Conservation (phyloP, 2,888 invertebrate genomes). For the Smittia sp. region DNA sequence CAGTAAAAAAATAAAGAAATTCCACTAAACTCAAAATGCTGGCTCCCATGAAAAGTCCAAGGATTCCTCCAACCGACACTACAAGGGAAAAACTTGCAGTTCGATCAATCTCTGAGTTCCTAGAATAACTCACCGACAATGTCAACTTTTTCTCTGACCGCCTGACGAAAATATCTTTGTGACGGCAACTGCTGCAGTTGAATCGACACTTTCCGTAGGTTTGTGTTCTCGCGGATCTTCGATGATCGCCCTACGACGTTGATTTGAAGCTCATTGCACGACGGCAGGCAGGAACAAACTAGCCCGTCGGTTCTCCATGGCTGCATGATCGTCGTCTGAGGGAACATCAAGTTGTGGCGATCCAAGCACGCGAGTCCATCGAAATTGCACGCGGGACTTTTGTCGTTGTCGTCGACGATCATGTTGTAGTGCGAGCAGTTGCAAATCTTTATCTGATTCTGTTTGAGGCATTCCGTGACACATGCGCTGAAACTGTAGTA, state of each 20-base stretch:
- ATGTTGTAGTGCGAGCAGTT: constrained; percentile 66
- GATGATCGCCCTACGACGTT: constrained; percentile 49
- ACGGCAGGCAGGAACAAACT: constrained; percentile 65
- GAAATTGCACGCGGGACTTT: constrained; percentile 56
- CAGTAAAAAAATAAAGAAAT: constrained; percentile 58
- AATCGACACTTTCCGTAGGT: constrained; percentile 42
- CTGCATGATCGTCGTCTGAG: constrained; percentile 56
- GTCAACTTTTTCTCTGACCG: constrained; percentile 53
- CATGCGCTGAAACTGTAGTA: constrained; percentile 72
- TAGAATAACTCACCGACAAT: constrained; percentile 46
- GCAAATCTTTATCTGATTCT: constrained; percentile 60
- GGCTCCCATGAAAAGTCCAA: constrained; percentile 61
- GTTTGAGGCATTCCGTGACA: constrained; percentile 64
- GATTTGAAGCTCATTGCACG: constrained; percentile 68
- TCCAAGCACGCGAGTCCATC: constrained; percentile 64
- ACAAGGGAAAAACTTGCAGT: neutral
- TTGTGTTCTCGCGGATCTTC: constrained; percentile 50
- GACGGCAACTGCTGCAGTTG: constrained; percentile 50
- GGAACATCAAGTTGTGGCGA: constrained; percentile 53
- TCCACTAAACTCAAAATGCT: constrained; percentile 61
- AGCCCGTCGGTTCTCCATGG: constrained; percentile 60
- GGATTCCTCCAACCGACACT: constrained; percentile 61
- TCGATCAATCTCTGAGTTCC: neutral
- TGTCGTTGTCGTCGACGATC: constrained; percentile 54
- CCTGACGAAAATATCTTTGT: constrained; percentile 55